phyloP scores from a whole-genome alignment of 2,888 invertebrate genomes.

The Rhamnusium bicolor region DNA sequence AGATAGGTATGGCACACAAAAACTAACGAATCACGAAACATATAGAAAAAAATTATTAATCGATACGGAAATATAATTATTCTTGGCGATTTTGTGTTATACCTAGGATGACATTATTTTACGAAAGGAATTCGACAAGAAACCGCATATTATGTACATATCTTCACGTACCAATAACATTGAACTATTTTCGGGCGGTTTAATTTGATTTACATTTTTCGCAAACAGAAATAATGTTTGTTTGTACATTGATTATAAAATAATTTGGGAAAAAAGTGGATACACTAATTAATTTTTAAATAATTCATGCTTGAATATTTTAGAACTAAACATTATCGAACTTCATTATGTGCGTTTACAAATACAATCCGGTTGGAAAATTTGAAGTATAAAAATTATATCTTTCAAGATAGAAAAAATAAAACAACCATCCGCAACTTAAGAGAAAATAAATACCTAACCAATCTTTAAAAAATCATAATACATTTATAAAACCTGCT shows the following conservation, averaged over 20 bases:
- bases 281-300: background rate
- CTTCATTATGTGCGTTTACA: background rate
- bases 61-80: background rate
- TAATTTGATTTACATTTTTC: background rate
- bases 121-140: background rate
- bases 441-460: background rate
- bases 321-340: background rate
- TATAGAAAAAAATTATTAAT: background rate
- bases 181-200: background rate
- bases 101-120: background rate
- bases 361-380: background rate
- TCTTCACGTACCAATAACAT: no score
- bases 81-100: no score
- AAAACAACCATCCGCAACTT: no score
- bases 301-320: background rate
- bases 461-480: background rate
- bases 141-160: conserved; percentile 4
- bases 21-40: background rate
- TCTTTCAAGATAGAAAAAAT: background rate
- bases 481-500: background rate
- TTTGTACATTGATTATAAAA: no score
- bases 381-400: background rate
- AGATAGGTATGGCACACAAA: no score
- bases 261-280: background rate
- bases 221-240: no score